phyloP scores from a whole-genome alignment of 2,113 vertebrate species.

The Garra rufa region DNA sequence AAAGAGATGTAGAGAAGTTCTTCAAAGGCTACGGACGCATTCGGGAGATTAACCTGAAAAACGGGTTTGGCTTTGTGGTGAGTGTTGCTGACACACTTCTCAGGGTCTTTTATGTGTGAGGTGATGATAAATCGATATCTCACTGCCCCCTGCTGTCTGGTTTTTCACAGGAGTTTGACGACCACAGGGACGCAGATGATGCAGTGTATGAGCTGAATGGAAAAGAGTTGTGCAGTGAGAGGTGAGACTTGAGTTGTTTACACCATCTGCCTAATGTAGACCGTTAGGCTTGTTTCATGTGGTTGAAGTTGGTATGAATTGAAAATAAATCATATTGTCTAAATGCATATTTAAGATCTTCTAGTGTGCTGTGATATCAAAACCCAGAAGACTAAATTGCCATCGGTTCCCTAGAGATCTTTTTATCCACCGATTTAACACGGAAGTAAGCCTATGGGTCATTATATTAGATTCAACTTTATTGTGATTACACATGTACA shows the following conservation, averaged over 20 bases:
- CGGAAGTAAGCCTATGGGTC: too few species aligned
- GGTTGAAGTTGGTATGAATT: not conserved
- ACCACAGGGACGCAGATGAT: constrained; percentile 92
- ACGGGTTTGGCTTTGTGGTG: constrained; percentile 94
- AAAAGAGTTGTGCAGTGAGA: constrained; percentile 90
- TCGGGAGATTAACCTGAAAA: constrained; percentile 90
- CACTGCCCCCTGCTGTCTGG: not conserved
- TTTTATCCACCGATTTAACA: too few species aligned
- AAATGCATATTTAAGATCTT: not conserved
- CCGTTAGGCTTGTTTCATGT: not conserved
- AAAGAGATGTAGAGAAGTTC: constrained; percentile 92
- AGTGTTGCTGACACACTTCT: constrained; percentile 44
- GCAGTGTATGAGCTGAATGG: constrained; percentile 92
- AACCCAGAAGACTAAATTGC: too few species aligned
- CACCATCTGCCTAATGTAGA: not conserved
- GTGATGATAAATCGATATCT: not conserved
- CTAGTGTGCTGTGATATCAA: too few species aligned
- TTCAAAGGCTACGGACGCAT: constrained; percentile 93
- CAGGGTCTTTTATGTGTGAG: not conserved
- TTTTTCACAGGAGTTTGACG: constrained; percentile 86
- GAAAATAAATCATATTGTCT: not conserved
- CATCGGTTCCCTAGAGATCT: too few species aligned
- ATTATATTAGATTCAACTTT: too few species aligned
- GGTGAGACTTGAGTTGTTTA: constrained; percentile 66
- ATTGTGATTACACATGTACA: too few species aligned